Evolutionary conservation across 2,113 vertebrate species (phyloP).

Genomic region (Thunnus maccoyii): DNA sequence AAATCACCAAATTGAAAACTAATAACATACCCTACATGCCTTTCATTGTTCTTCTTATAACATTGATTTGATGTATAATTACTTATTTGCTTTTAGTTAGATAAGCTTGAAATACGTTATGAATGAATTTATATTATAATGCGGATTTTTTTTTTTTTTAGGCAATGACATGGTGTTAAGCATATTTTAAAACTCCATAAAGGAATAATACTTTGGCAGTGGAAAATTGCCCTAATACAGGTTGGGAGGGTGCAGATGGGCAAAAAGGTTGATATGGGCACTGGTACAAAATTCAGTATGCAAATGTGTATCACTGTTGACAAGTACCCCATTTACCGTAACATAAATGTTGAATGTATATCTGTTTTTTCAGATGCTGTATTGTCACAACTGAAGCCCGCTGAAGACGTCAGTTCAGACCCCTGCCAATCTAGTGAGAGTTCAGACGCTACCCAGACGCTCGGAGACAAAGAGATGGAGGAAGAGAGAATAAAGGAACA

Average conservation of each 20-base stretch:
- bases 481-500: slow-evolving; percentile 72
- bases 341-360: slow-evolving; percentile 15
- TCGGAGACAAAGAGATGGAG: slow-evolving; percentile 75
- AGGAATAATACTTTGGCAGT: background rate
- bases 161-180: background rate
- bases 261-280: background rate
- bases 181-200: background rate
- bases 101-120: background rate
- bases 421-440: slow-evolving; percentile 66
- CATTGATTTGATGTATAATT: slow-evolving; percentile 4
- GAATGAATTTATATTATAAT: background rate
- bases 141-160: background rate
- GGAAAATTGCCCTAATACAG: background rate
- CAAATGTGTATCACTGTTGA: background rate
- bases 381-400: slow-evolving; percentile 68
- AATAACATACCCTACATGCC: background rate
- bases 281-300: background rate
- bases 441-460: slow-evolving; percentile 58
- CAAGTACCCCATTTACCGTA: background rate
- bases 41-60: background rate
- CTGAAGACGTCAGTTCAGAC: slow-evolving; percentile 72
- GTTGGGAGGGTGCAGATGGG: background rate
- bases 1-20: background rate
- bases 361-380: slow-evolving; percentile 72
- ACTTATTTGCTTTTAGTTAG: background rate